Evolutionary conservation across 2,797 vertebrate genomes (phyloP), one percentile per base, ranked within the genome.

Genomic region (Vespertilio murinus): DNA sequence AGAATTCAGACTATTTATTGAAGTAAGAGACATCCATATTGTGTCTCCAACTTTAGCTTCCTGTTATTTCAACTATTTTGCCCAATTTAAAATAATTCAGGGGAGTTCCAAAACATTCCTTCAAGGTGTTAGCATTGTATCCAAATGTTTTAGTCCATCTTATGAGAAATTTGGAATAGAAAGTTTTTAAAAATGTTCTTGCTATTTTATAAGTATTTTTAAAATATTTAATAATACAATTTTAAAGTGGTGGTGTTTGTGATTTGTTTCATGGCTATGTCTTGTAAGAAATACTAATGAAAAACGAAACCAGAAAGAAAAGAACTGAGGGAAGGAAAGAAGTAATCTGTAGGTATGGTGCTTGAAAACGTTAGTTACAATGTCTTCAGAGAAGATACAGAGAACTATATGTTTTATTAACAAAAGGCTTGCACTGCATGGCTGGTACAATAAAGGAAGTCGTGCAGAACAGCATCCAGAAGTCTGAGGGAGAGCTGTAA

Each of bases 51-150:
- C 30, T 65, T 65, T 18, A 17, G 14, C 6, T 93, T 97, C 65
- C 54, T 33, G 3, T 87, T 90, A 71, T 30, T 47, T 52, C 52
- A 64, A 45, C 22, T 33, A 56, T 92, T 95, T 85, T 70, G 18
- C 67, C n/a, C 20, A 30, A 52, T 77, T 74, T 86, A 74, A 93
- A 96, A 87, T 67, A 88, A 90, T 73, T 70, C 84, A 82, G 23
- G 6, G 85, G 14, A 52, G 25, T 92, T 95, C 74, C 30, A 93
- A 42, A 85, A 92, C 10, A 65, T 40, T 61, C 81, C 89, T 84
- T 74, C 28, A 70, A 56, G 22, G 23, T 23, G 38, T 67, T 84
- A n/a, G 10, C n/a, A 59, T 79, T 94, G 87, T 64, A 28, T 81
- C 20, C 8, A 89, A 45, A 61, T 74, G 28, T 82, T 90, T 95